A percentile compares a stretch with the other conserved stretches of the same genome.
phyloP scores from a whole-genome alignment of 2,797 vertebrate species.

The Triplophysa yarkandensis region DNA sequence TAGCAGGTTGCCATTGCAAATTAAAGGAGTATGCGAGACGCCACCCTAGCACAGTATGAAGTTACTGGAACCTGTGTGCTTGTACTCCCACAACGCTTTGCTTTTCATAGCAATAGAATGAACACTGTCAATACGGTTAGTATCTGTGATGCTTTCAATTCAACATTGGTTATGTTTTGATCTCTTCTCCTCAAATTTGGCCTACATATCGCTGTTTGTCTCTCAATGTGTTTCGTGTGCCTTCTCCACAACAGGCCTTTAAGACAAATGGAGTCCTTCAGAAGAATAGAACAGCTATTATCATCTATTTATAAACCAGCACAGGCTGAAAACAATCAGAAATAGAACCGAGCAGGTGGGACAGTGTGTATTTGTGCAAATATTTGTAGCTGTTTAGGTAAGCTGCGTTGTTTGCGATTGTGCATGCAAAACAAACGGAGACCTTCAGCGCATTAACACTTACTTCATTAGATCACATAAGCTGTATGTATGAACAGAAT shows the following conservation, averaged over 20 bases:
- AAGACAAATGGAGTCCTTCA: slow-evolving; percentile 4
- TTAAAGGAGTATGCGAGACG: slow-evolving; percentile 31
- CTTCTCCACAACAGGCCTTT: background rate
- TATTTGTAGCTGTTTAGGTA: slow-evolving; percentile 8
- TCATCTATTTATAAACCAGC: slow-evolving; percentile 22
- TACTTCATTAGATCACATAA: slow-evolving; percentile 23
- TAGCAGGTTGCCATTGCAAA: slow-evolving; percentile 34
- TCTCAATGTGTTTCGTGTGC: background rate
- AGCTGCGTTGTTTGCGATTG: slow-evolving; percentile 6
- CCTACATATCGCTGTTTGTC: background rate
- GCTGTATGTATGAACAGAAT: slow-evolving; percentile 36
- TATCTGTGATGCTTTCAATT: slow-evolving; percentile 3
- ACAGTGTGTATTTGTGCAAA: background rate
- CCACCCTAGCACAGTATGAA: slow-evolving; percentile 22
- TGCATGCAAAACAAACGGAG: slow-evolving; percentile 1
- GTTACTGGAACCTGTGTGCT: slow-evolving; percentile 13
- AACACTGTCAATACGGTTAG: background rate
- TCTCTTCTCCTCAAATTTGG: background rate
- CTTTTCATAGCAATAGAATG: slow-evolving; percentile 17
- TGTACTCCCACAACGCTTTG: slow-evolving; percentile 39
- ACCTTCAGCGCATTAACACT: slow-evolving; percentile 23
- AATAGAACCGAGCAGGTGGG: slow-evolving; percentile 33
- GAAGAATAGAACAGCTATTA: slow-evolving; percentile 16
- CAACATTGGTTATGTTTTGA: background rate
- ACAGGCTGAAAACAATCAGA: slow-evolving; percentile 34